Evolutionary conservation across 2,888 invertebrate genomes (phyloP), one percentile per base, ranked within the genome.

Genomic region (Rotaria macrura): DNA sequence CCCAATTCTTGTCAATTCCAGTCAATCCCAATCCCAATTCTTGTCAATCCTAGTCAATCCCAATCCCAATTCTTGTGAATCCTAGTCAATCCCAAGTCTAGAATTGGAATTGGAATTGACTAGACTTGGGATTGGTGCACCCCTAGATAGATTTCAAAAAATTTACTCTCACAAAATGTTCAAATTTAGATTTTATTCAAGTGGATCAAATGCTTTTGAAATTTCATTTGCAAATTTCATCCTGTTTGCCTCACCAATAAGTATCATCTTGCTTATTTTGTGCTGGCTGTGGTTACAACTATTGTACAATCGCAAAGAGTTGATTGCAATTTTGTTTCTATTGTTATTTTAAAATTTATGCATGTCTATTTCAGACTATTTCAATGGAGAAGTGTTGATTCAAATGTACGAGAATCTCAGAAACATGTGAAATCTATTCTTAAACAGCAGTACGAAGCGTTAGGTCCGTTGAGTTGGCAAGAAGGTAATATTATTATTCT

Each of bases 401-500:
- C 1, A 23, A 43, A 23, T 25, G 43, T 17, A 3, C 23, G 4
- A 5, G 43, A 74, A 23, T 25, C 43, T 10, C 7, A 25, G n/a
- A 43, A 25, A 14, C 7, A 79, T 79, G 1, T 79, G 2, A 9
- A 79, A 12, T 12, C 25, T 25, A n/a, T 79, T 43, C 43, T 79
- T 10, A 79, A 43, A n/a, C 43, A 79, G 23, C 79, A 79, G 23
- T 72, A 72, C 23, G 3, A 38, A 23, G 72, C n/a, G 0, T 72
- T 72, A 43, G 43, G 43, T 40, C 1, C 25, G 20, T 23, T 40
- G 1, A 85, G 65, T 43, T 85, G 47, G 43, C 65, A 72, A 2
- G 74, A 85, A 84, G 14, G n/a, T 14, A 84, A 23, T 84, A 34
- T 85, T n/a, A 49, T 49, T 40, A 47, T 84, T 40, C 52, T 85